phyloP scores from a whole-genome alignment of 2,888 invertebrate species.

The Oligia latruncula region DNA sequence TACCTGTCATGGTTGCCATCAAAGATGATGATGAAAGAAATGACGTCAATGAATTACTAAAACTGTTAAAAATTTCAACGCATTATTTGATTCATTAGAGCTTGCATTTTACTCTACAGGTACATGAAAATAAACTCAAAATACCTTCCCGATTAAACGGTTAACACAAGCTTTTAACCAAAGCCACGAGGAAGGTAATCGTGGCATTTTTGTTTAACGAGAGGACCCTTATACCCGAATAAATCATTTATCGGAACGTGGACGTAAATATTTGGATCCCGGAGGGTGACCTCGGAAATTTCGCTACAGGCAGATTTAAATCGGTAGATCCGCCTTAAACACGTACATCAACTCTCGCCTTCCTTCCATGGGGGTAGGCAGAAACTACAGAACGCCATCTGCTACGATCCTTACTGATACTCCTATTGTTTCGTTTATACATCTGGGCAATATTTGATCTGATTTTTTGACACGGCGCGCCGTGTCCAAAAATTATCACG shows the following conservation, averaged over 20 bases:
- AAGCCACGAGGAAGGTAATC: constrained; percentile 53
- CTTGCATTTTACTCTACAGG: neutral
- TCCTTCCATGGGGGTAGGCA: neutral
- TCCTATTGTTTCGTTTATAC: neutral
- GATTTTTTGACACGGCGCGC: too few relatives aligned
- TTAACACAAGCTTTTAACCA: constrained; percentile 39
- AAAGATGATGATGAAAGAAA: neutral
- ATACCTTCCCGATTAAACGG: constrained; percentile 20
- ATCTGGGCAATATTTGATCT: neutral
- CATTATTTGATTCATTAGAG: neutral
- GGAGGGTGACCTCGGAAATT: constrained; percentile 35
- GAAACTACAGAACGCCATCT: neutral
- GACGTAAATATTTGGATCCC: constrained; percentile 65
- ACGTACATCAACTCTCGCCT: neutral
- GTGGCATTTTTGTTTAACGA: constrained; percentile 61
- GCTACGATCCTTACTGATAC: neutral
- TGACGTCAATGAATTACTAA: neutral
- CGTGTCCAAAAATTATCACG: too few relatives aligned
- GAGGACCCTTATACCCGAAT: constrained; percentile 61
- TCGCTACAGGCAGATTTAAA: constrained; percentile 20
- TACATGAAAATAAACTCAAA: constrained; percentile 2
- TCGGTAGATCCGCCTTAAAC: neutral
- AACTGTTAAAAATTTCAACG: neutral
- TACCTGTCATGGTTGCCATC: too few relatives aligned
- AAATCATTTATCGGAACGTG: constrained; percentile 68